phyloP scores from a whole-genome alignment of 2,797 vertebrate species.

The Liparis tanakae region DNA sequence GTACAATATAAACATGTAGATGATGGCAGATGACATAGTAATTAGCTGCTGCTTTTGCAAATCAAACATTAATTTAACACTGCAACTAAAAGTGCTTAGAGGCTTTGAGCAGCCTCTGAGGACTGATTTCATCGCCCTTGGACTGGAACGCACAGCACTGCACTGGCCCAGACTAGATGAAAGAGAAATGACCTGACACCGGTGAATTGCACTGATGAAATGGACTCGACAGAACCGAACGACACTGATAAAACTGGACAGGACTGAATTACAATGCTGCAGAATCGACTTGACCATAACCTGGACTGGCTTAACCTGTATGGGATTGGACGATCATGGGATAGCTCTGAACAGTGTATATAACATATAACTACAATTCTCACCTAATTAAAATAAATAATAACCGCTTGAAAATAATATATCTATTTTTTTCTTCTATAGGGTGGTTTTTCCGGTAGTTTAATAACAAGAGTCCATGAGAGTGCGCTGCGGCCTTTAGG shows the following conservation, averaged over 20 bases:
- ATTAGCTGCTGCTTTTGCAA: slow-evolving; percentile 6
- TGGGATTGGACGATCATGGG: slow-evolving; percentile 3
- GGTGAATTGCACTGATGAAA: slow-evolving; percentile 44
- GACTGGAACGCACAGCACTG: background rate
- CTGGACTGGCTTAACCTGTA: slow-evolving; percentile 5
- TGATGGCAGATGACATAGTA: slow-evolving; percentile 3
- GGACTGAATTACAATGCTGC: slow-evolving; percentile 28
- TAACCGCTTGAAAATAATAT: background rate
- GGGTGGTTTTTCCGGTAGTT: slow-evolving; percentile 16
- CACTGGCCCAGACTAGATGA: slow-evolving; percentile 22
- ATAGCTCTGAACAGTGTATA: background rate
- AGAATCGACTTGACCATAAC: slow-evolving; percentile 4
- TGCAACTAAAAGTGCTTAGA: slow-evolving; percentile 1
- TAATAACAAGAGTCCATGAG: slow-evolving; percentile 32
- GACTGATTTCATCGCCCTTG: background rate
- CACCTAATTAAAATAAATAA: background rate
- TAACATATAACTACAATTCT: slow-evolving; percentile 4
- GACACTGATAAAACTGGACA: slow-evolving; percentile 43
- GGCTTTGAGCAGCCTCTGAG: background rate
- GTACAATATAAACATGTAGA: background rate
- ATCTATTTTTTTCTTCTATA: no score
- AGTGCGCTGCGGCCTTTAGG: slow-evolving; percentile 35
- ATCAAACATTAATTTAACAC: slow-evolving; percentile 22
- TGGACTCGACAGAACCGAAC: slow-evolving; percentile 16
- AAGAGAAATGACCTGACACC: slow-evolving; percentile 33